Evolutionary conservation across 2,113 vertebrate genomes (phyloP).

Genomic region (Pantherophis guttatus): DNA sequence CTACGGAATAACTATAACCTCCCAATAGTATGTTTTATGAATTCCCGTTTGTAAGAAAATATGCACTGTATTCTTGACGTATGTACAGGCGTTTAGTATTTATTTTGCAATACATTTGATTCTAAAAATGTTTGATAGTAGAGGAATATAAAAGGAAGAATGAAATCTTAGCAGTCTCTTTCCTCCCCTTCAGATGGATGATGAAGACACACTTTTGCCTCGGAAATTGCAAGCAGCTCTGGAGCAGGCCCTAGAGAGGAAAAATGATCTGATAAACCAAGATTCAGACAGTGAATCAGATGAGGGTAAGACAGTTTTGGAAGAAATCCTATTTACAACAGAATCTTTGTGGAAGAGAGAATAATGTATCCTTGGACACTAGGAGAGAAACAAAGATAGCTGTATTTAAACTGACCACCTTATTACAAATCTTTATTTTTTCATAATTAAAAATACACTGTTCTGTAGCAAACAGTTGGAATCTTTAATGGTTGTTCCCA

Average conservation of each 20-base stretch:
- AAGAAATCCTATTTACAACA: neutral
- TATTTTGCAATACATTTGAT: neutral
- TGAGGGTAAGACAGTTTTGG: conserved; percentile 80
- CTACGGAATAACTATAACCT: neutral
- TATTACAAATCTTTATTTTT: neutral
- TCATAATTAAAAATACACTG: neutral
- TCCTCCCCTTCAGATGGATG: conserved; percentile 84
- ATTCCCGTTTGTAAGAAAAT: conserved; percentile 3
- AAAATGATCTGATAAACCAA: conserved; percentile 92
- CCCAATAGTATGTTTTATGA: neutral
- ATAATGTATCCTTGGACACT: neutral
- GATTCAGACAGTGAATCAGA: conserved; percentile 99
- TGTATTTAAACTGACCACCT: neutral
- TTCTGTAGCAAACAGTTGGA: conserved; percentile 3
- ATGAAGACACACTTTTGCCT: conserved; percentile 93
- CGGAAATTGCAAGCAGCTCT: conserved; percentile 96
- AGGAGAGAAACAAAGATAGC: neutral
- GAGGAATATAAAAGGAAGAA: neutral
- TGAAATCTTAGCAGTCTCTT: conserved; percentile 1
- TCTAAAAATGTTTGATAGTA: conserved; percentile 3
- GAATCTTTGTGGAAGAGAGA: neutral
- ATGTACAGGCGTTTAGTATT: neutral
- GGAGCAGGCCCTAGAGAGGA: conserved; percentile 94
- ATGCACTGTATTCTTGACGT: neutral
- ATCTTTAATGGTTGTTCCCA: neutral